These are phyloP conservation scores for Trissolcus japonicus DNA, from an alignment of 2,888 invertebrate species.

Conservation along the genomic window DNA sequence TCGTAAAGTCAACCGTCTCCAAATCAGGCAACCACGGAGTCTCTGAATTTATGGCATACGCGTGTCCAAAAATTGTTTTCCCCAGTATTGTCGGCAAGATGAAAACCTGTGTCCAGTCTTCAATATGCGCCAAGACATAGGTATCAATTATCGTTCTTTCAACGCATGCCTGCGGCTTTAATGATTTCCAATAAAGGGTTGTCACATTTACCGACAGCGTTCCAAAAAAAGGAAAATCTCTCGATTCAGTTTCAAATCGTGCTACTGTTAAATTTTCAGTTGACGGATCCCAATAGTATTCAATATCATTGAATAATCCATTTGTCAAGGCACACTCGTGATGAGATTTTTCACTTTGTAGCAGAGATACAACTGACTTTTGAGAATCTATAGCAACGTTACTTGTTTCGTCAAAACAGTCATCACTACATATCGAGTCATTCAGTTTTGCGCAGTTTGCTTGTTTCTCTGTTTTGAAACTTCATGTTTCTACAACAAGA, in stretches of 20 bases:
- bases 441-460: too few relatives aligned
- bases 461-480: too few relatives aligned
- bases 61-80: background rate
- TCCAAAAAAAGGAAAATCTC: background rate
- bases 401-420: background rate
- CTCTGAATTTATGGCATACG: background rate
- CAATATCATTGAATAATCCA: constrained; percentile 2
- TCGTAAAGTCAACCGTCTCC: background rate
- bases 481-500: too few relatives aligned
- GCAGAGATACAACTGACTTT: background rate
- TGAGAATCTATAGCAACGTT: too few relatives aligned
- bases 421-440: too few relatives aligned
- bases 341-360: constrained; percentile 5
- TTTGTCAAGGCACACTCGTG: constrained; percentile 8
- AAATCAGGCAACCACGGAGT: background rate
- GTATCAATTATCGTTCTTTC: background rate
- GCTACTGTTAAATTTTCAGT: background rate
- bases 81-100: background rate
- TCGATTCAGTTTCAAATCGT: background rate
- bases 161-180: background rate
- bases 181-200: background rate
- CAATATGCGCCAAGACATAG: background rate
- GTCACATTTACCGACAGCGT: background rate
- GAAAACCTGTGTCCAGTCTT: background rate
- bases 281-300: background rate